These are phyloP conservation scores for Nyctereutes procyonoides DNA, from an alignment of 2,113 vertebrate genomes.

Conservation along the genomic window DNA sequence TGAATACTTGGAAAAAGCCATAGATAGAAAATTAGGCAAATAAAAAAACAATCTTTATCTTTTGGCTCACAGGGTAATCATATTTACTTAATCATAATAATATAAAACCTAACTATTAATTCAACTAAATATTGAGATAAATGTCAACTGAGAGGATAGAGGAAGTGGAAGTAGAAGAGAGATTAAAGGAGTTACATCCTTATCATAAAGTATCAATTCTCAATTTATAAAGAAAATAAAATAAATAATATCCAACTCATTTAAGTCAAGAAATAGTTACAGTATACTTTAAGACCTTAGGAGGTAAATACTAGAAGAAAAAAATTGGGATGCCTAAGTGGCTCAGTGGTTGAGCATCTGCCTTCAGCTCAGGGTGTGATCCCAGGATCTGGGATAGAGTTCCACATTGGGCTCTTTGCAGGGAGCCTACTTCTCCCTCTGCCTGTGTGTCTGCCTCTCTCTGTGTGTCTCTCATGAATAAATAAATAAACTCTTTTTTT, in stretches of 20 bases:
- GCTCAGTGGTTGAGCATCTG: too few species aligned
- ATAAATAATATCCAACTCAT: background rate
- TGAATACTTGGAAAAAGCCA: background rate
- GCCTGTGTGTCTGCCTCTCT: too few species aligned
- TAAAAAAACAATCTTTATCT: background rate
- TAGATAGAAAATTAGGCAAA: background rate
- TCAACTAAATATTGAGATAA: background rate
- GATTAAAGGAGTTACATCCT: background rate
- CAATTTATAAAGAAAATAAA: background rate
- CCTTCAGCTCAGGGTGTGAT: too few species aligned
- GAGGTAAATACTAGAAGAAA: constrained; percentile 1
- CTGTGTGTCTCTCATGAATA: too few species aligned
- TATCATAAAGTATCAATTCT: background rate
- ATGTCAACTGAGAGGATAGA: constrained; percentile 20
- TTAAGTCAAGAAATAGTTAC: background rate
- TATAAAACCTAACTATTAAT: background rate
- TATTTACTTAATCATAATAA: constrained; percentile 6
- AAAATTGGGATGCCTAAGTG: background rate
- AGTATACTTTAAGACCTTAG: background rate
- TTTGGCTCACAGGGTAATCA: constrained; percentile 11
- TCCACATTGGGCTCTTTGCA: too few species aligned
- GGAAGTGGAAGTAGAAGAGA: background rate
- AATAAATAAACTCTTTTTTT: too few species aligned
- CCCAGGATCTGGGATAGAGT: too few species aligned
- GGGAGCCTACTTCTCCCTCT: too few species aligned